Evolutionary conservation across 2,113 vertebrate species (phyloP), one percentile per base, ranked within the genome.

Genomic region (Centropristis striata): DNA sequence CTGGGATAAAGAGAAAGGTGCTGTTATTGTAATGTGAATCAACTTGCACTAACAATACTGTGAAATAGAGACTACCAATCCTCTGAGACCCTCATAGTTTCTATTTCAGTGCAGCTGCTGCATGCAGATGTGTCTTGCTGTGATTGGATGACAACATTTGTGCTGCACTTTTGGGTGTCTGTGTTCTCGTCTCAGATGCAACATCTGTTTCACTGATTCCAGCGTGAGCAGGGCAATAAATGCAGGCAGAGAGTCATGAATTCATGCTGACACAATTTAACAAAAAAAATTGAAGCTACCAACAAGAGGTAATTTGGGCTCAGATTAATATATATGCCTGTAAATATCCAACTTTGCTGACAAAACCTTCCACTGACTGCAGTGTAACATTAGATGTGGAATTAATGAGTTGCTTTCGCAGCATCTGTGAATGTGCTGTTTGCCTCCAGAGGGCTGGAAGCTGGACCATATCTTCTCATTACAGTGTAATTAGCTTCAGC

Each of bases 401-500:
- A 44, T 27, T 50, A 81, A 83, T 83, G 49, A 58, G 27, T 53
- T 41, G 47, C 61, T 39, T 47, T 39, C 8, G n/a, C 55, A 55
- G 78, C 59, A 16, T 76, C 32, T 78, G 70, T 68, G 44, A 76
- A 15, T 54, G 53, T 42, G 61, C 54, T 37, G 54, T 77, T 77
- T 80, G 32, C 55, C 61, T 50, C 64, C 68, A 0, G 15, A 79
- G 59, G 49, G 49, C 64, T 76, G 57, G 36, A 53, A 50, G 54
- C 57, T 54, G 72, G 70, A 78, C 75, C 71, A 20, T 16, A 49
- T 55, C 68, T 36, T 68, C 75, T 73, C 75, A 87, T 83, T 78
- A 80, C 81, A 74, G 51, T 59, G 21, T 79, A 71, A 83, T 88
- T 80, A 81, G 61, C 50, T 50, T 46, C 15, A 68, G 58, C 60